phyloP scores from a whole-genome alignment of 2,888 invertebrate genomes.

The Pecten maximus region DNA sequence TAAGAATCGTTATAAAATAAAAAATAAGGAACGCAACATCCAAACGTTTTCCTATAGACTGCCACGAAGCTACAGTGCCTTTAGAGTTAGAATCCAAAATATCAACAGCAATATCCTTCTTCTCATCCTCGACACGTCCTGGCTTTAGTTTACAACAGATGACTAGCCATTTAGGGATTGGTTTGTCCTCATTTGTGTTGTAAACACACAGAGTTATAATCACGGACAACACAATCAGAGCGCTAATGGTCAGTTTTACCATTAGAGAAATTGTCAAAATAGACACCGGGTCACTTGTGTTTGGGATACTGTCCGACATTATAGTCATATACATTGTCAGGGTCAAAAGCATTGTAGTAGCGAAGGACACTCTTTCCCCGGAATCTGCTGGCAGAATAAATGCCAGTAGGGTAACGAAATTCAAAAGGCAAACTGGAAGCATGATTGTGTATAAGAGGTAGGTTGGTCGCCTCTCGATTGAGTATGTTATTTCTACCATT shows the following conservation, averaged over 20 bases:
- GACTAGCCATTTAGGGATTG: background rate
- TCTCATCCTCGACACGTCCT: background rate
- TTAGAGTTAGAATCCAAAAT: background rate
- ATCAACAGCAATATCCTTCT: background rate
- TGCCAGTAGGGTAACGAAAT: background rate
- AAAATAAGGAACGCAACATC: background rate
- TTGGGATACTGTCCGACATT: conserved; percentile 21
- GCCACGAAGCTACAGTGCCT: background rate
- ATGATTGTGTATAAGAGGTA: background rate
- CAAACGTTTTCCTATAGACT: background rate
- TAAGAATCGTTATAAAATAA: background rate
- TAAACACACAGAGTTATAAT: background rate
- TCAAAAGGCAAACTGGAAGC: background rate
- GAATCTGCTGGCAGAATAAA: conserved; percentile 5
- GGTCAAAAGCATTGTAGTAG: conserved; percentile 12
- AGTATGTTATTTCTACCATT: background rate
- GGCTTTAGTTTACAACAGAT: background rate
- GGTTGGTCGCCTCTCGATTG: background rate
- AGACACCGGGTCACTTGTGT: background rate
- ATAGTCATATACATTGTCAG: conserved; percentile 9
- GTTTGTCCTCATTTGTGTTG: background rate
- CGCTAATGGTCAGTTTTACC: background rate
- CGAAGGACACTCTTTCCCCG: background rate
- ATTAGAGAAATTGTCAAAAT: background rate
- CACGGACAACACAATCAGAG: background rate